phyloP scores from a whole-genome alignment of 1,140 invertebrate genomes.

The Drosophila nigrodunni region DNA sequence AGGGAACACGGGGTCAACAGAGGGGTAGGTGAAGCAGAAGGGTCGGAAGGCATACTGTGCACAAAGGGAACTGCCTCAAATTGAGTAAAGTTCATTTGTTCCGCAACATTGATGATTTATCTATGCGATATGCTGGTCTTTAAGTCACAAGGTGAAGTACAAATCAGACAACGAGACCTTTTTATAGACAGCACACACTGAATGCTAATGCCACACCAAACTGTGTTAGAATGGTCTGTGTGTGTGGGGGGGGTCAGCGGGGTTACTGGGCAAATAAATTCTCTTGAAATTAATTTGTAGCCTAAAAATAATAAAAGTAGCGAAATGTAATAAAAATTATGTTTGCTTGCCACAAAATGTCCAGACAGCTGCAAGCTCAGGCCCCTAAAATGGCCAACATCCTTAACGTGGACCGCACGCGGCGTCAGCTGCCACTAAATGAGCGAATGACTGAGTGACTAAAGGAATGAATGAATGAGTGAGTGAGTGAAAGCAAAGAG shows the following conservation, averaged over 20 bases:
- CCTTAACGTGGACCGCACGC: conserved; percentile 42
- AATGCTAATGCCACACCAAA: conserved; percentile 30
- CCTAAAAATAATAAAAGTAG: conserved; percentile 47
- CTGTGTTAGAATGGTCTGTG: conserved; percentile 17
- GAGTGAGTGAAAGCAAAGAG: conserved; percentile 12
- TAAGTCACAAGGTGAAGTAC: conserved; percentile 60
- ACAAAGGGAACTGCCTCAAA: background rate
- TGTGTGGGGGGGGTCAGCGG: too few species aligned
- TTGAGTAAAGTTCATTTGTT: conserved; percentile 61
- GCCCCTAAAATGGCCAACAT: background rate
- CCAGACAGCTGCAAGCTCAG: conserved; percentile 26
- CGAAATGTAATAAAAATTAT: conserved; percentile 78
- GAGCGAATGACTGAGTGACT: conserved; percentile 73
- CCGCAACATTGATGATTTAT: conserved; percentile 72
- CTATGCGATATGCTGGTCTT: conserved; percentile 37
- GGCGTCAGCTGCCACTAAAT: conserved; percentile 71
- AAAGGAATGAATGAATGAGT: conserved; percentile 52
- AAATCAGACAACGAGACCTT: conserved; percentile 35
- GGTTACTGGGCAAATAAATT: background rate
- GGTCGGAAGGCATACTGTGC: too few species aligned
- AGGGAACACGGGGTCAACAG: background rate
- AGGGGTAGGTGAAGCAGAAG: background rate
- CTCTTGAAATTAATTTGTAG: conserved; percentile 61
- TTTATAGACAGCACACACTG: conserved; percentile 31
- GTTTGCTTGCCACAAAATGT: conserved; percentile 73